Evolutionary conservation across 2,797 vertebrate species (phyloP).

Genomic region (Pipistrellus pipistrellus): DNA sequence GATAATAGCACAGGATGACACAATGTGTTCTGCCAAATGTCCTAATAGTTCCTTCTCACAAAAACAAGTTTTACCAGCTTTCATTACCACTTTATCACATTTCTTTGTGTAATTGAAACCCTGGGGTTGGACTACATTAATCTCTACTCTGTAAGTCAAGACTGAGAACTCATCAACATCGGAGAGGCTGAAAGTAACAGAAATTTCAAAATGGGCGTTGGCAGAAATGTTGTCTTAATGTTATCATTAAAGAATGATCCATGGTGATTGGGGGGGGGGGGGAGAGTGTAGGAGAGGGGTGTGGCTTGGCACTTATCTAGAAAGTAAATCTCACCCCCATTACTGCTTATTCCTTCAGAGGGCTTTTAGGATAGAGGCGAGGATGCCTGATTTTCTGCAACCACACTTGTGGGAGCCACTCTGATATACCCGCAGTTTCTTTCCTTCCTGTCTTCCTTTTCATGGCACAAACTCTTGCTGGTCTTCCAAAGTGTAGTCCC

Average conservation of each 20-base stretch:
- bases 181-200: slow-evolving; percentile 21
- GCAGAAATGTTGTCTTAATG: not conserved
- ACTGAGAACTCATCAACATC: not conserved
- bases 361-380: not conserved
- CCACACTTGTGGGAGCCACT: not conserved
- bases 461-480: not conserved
- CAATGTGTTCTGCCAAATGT: slow-evolving; percentile 43
- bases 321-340: not conserved
- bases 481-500: not conserved
- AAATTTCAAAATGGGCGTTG: not conserved
- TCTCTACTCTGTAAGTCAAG: slow-evolving; percentile 30
- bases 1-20: slow-evolving; percentile 57
- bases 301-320: not conserved
- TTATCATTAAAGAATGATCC: not conserved
- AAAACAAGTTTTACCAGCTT: slow-evolving; percentile 27
- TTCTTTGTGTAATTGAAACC: slow-evolving; percentile 44
- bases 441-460: not conserved
- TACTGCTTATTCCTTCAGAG: not conserved
- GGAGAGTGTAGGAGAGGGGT: not conserved
- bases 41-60: slow-evolving; percentile 6
- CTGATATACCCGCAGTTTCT: not conserved
- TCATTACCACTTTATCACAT: slow-evolving; percentile 59
- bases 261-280: not conserved
- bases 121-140: slow-evolving; percentile 5
- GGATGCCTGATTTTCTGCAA: not conserved